phyloP scores from a whole-genome alignment of 2,797 vertebrate genomes.

The Xiphophorus birchmanni region DNA sequence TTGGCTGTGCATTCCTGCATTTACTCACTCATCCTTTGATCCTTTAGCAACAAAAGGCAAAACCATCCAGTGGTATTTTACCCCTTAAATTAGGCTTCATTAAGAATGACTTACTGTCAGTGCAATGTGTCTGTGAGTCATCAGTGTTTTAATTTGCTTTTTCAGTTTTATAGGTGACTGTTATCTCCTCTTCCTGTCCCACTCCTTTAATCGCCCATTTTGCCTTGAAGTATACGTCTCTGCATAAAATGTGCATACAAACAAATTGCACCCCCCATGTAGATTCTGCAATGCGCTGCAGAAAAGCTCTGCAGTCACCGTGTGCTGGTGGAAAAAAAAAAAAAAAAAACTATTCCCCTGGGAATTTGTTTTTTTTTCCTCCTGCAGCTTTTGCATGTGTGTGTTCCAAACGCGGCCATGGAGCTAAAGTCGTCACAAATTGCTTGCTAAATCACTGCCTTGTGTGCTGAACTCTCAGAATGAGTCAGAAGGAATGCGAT shows the following conservation, averaged over 20 bases:
- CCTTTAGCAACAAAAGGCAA: constrained; percentile 53
- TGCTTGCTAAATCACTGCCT: constrained; percentile 56
- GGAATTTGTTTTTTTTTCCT: constrained; percentile 33
- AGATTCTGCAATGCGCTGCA: constrained; percentile 37
- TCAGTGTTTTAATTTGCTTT: constrained; percentile 37
- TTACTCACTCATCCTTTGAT: constrained; percentile 44
- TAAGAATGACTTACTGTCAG: constrained; percentile 63
- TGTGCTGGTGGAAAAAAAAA: constrained; percentile 37
- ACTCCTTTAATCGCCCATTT: constrained; percentile 13
- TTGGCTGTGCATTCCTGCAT: constrained; percentile 30
- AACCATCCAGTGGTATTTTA: constrained; percentile 46
- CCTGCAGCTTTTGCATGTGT: constrained; percentile 53
- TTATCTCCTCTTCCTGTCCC: constrained; percentile 16
- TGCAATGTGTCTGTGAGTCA: constrained; percentile 53
- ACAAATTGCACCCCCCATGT: constrained; percentile 37
- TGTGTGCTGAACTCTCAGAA: constrained; percentile 56
- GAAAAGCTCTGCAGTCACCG: constrained; percentile 47
- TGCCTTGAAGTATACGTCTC: constrained; percentile 20
- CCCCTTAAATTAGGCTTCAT: constrained; percentile 56
- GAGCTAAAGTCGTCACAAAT: constrained; percentile 51
- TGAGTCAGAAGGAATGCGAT: constrained; percentile 66
- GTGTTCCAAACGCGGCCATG: constrained; percentile 49
- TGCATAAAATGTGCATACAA: constrained; percentile 25
- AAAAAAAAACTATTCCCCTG: constrained; percentile 31
- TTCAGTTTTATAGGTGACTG: constrained; percentile 27